A percentile compares a stretch with the other conserved stretches of the same genome.
phyloP scores from a whole-genome alignment of 2,113 vertebrate species.

The Ictalurus furcatus region DNA sequence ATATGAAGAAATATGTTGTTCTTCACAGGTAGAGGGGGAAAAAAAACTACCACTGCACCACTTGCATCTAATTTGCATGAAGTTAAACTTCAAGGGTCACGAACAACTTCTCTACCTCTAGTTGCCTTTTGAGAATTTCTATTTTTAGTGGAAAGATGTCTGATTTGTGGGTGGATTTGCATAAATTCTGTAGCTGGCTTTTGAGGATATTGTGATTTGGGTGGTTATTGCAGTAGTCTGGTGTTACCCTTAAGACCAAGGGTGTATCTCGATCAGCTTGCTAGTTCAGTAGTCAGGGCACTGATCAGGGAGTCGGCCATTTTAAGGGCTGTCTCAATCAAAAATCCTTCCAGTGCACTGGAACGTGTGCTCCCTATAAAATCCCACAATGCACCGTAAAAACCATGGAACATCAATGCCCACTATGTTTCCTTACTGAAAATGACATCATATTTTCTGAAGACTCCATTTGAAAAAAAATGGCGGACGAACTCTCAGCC shows the following conservation, averaged over 20 bases:
- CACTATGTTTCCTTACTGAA: too few species aligned
- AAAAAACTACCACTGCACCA: neutral
- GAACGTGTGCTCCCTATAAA: too few species aligned
- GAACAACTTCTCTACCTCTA: neutral
- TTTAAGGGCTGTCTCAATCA: too few species aligned
- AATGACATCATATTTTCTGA: too few species aligned
- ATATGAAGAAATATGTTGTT: neutral
- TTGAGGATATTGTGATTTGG: neutral
- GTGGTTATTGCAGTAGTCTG: neutral
- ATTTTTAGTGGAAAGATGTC: neutral
- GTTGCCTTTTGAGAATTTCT: neutral
- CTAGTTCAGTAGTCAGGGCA: too few species aligned
- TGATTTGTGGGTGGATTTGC: neutral
- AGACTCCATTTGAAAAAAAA: too few species aligned
- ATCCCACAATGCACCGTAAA: too few species aligned
- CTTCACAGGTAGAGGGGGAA: neutral
- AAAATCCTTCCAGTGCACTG: too few species aligned
- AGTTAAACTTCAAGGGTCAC: neutral
- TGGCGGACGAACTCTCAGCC: too few species aligned
- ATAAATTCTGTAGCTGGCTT: neutral
- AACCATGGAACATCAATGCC: too few species aligned
- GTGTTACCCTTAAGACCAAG: neutral
- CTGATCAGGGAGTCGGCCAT: too few species aligned
- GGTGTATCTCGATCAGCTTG: too few species aligned
- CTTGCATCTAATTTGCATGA: slow-evolving; percentile 1